Percentiles rank a stretch among this genome's conserved stretches.
Conservation (phyloP, 2,113 vertebrate species). For the Gymnocephalus cernua region DNA sequence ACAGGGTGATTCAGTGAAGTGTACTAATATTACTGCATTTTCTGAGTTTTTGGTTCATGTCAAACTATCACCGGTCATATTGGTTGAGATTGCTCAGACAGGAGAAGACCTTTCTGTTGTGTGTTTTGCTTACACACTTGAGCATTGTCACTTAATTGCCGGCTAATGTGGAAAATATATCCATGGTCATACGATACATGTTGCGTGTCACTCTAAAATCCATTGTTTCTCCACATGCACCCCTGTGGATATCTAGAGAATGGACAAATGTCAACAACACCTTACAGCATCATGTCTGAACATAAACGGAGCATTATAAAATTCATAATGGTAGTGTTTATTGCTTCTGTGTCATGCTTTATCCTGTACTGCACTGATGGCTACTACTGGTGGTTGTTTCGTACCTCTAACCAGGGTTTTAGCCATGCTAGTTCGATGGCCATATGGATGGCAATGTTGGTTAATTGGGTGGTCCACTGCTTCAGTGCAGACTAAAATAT, state of each 20-base stretch:
- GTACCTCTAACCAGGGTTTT: neutral
- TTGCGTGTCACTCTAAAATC: conserved; percentile 53
- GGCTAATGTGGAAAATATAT: conserved; percentile 70
- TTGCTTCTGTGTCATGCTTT: neutral
- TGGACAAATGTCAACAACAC: conserved; percentile 41
- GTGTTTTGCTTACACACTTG: conserved; percentile 32
- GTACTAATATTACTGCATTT: neutral
- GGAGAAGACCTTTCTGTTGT: conserved; percentile 7
- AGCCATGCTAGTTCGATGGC: neutral
- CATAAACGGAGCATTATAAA: neutral
- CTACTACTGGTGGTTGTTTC: neutral
- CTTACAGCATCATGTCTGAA: conserved; percentile 8
- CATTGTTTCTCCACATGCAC: conserved; percentile 56
- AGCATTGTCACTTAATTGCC: conserved; percentile 24
- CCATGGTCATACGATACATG: conserved; percentile 67
- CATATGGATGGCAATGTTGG: neutral
- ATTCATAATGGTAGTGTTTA: conserved; percentile 2
- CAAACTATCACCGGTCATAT: neutral
- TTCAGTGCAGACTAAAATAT: neutral
- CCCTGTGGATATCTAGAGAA: conserved; percentile 14
- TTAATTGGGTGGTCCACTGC: neutral
- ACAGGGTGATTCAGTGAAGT: neutral
- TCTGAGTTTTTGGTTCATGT: neutral
- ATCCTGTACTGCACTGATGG: neutral
- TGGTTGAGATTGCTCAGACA: conserved; percentile 7